Evolutionary conservation across 2,113 vertebrate species (phyloP).

Genomic region (Rhea pennata): DNA sequence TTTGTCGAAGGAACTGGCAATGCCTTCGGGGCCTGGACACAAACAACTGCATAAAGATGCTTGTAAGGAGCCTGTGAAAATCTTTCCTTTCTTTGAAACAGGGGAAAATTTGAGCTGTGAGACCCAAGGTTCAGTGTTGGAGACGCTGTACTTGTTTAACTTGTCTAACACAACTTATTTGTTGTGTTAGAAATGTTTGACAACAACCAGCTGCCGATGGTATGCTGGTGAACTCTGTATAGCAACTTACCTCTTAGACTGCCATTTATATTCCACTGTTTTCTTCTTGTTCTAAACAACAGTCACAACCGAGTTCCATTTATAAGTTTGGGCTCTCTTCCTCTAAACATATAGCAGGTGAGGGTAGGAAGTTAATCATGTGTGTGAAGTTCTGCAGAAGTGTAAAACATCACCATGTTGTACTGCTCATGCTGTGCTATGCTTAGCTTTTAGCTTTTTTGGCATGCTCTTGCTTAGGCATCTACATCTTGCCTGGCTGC

Average conservation of each 20-base stretch:
- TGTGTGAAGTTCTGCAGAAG: not conserved
- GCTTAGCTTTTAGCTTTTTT: not conserved
- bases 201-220: not conserved
- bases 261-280: not conserved
- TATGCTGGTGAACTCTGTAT: not conserved
- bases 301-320: not conserved
- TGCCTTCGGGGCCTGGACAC: not conserved
- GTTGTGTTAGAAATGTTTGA: not conserved
- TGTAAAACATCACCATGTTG: not conserved
- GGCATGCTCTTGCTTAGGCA: not conserved
- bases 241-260: accelerated
- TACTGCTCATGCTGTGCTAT: not conserved
- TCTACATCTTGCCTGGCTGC: accelerated
- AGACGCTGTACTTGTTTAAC: not conserved
- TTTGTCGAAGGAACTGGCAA: not conserved
- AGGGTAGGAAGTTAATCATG: not conserved
- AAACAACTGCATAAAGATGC: not conserved
- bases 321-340: not conserved
- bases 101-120: not conserved
- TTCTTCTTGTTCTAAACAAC: not conserved
- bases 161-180: too few species aligned
- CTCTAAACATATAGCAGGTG: not conserved
- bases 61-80: not conserved
- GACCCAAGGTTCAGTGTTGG: not conserved
- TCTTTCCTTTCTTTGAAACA: not conserved